Percentiles rank a stretch among this genome's conserved stretches.
Conservation (phyloP, 2,888 invertebrate species). For the Drosophila hamatofila region DNA sequence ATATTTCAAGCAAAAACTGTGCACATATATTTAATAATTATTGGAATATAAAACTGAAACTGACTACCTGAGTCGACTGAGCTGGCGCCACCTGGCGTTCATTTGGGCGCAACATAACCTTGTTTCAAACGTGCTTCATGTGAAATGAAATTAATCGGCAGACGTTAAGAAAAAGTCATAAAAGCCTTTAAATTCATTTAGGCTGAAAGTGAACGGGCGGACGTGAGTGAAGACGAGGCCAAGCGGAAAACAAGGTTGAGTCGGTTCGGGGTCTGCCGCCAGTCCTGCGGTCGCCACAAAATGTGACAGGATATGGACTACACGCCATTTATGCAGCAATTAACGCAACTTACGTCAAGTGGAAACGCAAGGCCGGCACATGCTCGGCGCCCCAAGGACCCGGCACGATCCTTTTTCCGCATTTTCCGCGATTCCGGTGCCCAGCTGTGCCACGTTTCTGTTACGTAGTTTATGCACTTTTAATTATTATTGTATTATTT, state of each 20-base stretch:
- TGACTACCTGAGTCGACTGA: background rate
- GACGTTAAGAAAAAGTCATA: conserved; percentile 55
- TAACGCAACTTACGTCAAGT: conserved; percentile 66
- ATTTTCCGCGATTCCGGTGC: background rate
- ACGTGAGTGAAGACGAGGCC: background rate
- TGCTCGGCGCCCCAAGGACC: conserved; percentile 19
- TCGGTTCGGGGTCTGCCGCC: conserved; percentile 17
- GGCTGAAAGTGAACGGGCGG: conserved; percentile 24
- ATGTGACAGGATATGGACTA: conserved; percentile 75
- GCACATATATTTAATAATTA: background rate
- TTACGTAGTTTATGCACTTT: conserved; percentile 56
- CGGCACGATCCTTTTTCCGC: conserved; percentile 7
- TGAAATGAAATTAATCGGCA: conserved; percentile 74
- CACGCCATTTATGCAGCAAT: conserved; percentile 77
- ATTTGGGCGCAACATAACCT: conserved; percentile 25
- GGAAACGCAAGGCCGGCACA: conserved; percentile 41
- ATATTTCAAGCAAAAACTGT: background rate
- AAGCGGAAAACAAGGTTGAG: background rate
- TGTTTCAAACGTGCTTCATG: conserved; percentile 48
- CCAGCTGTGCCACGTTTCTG: conserved; percentile 18
- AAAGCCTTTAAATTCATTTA: conserved; percentile 74
- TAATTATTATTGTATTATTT: conserved; percentile 78
- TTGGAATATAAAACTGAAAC: background rate
- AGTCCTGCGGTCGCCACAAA: conserved; percentile 53
- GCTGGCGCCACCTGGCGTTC: conserved; percentile 29